Conservation (phyloP, 2,113 vertebrate genomes). For the Coturnix japonica region DNA sequence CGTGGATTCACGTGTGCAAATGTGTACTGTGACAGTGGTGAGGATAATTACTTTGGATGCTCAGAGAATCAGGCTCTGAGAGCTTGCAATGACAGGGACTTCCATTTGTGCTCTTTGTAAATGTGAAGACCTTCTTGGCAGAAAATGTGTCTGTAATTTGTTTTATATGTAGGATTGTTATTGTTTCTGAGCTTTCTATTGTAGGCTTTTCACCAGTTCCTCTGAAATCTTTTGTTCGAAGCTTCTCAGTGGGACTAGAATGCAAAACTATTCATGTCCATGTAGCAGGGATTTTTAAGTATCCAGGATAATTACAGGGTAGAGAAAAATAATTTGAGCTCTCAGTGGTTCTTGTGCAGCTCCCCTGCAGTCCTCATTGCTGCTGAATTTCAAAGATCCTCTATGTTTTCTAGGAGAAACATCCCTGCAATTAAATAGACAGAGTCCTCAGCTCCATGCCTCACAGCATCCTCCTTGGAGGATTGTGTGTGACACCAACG, state of each 20-base stretch:
- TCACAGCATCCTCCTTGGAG: not conserved
- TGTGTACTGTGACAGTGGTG: fast-evolving
- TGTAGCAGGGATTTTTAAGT: slow-evolving; percentile 13
- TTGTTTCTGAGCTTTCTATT: not conserved
- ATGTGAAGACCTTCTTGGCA: not conserved
- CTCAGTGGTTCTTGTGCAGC: not conserved
- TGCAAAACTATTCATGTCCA: not conserved
- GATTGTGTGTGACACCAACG: not conserved
- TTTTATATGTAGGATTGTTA: not conserved
- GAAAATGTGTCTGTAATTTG: not conserved
- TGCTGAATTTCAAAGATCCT: slow-evolving; percentile 15
- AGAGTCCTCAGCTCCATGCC: fast-evolving
- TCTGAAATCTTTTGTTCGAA: slow-evolving; percentile 4
- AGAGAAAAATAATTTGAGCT: not conserved
- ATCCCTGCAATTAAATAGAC: not conserved
- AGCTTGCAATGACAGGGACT: not conserved
- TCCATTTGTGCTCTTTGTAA: not conserved
- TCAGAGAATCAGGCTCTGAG: not conserved
- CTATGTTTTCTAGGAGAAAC: not conserved
- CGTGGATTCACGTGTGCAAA: not conserved
- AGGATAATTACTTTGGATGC: not conserved
- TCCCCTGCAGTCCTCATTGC: not conserved
- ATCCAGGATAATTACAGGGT: slow-evolving; percentile 32
- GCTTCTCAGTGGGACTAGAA: not conserved
- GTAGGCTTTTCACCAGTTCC: not conserved